These are phyloP conservation scores for Gymnodraco acuticeps DNA, from an alignment of 2,797 vertebrate genomes.

Conservation along the genomic window DNA sequence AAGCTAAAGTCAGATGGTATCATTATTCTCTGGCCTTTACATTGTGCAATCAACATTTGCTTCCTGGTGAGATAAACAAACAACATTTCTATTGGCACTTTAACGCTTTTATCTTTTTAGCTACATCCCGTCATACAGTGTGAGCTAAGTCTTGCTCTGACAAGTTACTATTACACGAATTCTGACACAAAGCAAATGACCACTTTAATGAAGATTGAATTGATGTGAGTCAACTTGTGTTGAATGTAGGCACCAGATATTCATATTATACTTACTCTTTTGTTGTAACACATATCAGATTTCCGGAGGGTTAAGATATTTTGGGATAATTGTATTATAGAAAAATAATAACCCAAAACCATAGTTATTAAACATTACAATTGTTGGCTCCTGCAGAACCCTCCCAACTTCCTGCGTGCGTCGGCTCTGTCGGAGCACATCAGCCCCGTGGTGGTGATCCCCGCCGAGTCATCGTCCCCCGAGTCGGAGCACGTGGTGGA, in stretches of 20 bases:
- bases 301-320: background rate
- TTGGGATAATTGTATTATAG: background rate
- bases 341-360: background rate
- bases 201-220: background rate
- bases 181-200: background rate
- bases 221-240: background rate
- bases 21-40: too few relatives aligned
- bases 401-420: conserved; percentile 97
- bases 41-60: too few relatives aligned
- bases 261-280: too few relatives aligned
- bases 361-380: background rate
- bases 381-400: conserved; percentile 84
- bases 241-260: too few relatives aligned
- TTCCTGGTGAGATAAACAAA: too few relatives aligned
- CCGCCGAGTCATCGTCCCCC: conserved; percentile 91
- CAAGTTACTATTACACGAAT: background rate
- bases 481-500: conserved; percentile 93
- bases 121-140: background rate
- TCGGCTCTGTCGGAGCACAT: conserved; percentile 98
- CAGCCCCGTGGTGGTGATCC: conserved; percentile 98
- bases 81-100: too few relatives aligned
- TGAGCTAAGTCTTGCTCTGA: background rate
- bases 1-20: too few relatives aligned
- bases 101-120: background rate
- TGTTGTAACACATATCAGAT: background rate